phyloP scores from a whole-genome alignment of 2,113 vertebrate species.

The Dicrurus megarhynchus region DNA sequence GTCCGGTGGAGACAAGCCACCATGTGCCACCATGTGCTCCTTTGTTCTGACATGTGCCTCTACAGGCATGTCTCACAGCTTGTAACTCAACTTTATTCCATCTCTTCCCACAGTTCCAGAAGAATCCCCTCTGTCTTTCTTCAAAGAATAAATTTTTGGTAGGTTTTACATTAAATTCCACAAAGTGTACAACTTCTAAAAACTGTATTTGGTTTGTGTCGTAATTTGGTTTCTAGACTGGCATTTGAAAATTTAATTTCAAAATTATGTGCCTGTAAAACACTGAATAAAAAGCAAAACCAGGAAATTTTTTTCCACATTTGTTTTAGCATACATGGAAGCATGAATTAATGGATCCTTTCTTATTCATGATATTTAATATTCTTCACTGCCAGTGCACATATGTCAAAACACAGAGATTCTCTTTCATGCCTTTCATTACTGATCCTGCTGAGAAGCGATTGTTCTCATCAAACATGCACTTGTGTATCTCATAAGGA shows the following conservation, averaged over 20 bases:
- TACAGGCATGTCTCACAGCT: too few species aligned
- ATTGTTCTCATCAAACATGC: not conserved
- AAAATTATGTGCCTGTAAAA: not conserved
- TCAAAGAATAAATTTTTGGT: constrained; percentile 29
- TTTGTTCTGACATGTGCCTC: too few species aligned
- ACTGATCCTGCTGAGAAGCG: not conserved
- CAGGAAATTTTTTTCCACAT: not conserved
- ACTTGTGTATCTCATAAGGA: not conserved
- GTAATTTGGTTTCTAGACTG: not conserved
- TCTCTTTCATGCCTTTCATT: not conserved
- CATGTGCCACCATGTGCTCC: too few species aligned
- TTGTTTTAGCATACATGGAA: not conserved
- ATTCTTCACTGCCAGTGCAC: not conserved
- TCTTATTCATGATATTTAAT: not conserved
- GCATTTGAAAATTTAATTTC: not conserved
- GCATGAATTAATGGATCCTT: not conserved
- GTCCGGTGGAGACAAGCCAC: too few species aligned
- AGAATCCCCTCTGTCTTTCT: not conserved
- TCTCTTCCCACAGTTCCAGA: not conserved
- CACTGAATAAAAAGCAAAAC: not conserved
- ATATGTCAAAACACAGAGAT: not conserved
- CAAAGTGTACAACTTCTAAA: not conserved
- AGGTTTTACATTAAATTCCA: constrained; percentile 23
- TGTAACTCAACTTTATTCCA: too few species aligned
- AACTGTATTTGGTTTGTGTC: constrained; percentile 14